These are phyloP conservation scores for Bombus haemorrhoidalis DNA, from an alignment of 1,140 invertebrate genomes.

Conservation along the genomic window DNA sequence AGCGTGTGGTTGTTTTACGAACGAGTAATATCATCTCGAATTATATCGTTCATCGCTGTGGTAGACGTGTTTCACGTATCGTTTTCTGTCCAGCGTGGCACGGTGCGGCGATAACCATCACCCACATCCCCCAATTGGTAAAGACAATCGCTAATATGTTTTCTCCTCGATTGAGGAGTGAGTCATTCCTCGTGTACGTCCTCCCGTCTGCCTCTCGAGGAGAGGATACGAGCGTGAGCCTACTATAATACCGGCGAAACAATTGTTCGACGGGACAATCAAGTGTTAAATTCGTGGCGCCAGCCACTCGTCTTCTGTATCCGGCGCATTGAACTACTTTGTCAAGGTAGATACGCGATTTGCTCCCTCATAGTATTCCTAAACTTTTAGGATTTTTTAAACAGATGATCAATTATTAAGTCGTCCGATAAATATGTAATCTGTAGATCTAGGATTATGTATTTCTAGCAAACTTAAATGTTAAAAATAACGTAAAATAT, in stretches of 20 bases:
- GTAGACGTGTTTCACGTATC: constrained; percentile 52
- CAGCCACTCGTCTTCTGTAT: constrained; percentile 64
- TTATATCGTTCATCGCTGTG: constrained; percentile 11
- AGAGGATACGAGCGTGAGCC: constrained; percentile 29
- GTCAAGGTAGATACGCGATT: constrained; percentile 58
- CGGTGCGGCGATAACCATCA: constrained; percentile 71
- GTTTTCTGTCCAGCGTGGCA: constrained; percentile 4
- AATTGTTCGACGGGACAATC: constrained; percentile 72
- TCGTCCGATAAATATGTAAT: no score
- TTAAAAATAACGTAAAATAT: no score
- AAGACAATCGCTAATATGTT: constrained; percentile 79
- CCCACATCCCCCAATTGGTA: constrained; percentile 79
- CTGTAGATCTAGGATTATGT: no score
- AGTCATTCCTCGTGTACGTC: constrained; percentile 67
- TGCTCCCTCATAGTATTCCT: background rate
- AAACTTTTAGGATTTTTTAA: no score
- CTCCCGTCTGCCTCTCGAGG: constrained; percentile 32
- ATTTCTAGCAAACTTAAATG: no score
- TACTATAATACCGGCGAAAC: constrained; percentile 66
- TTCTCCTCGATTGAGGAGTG: constrained; percentile 79
- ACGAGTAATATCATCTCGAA: constrained; percentile 28
- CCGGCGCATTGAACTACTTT: constrained; percentile 61
- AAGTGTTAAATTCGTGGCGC: constrained; percentile 72
- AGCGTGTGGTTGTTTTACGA: constrained; percentile 25
- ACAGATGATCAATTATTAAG: no score